Conservation (phyloP, 2,113 vertebrate genomes). For the Labrus mixtus region DNA sequence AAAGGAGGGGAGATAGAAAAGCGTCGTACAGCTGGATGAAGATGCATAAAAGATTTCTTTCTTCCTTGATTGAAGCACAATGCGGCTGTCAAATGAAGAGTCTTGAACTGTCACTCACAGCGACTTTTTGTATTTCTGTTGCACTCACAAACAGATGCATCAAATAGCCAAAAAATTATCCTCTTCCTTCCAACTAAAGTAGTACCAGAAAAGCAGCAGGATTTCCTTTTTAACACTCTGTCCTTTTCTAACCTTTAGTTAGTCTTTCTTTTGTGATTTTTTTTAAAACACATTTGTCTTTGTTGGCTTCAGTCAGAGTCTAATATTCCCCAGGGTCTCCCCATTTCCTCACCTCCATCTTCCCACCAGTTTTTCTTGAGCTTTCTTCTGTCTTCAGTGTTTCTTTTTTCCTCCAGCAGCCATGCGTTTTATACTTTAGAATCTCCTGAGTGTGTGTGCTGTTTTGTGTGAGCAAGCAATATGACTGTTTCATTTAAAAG, state of each 20-base stretch:
- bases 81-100: slow-evolving; percentile 33
- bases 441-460: neutral
- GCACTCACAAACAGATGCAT: slow-evolving; percentile 33
- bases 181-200: neutral
- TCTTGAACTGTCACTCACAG: slow-evolving; percentile 47
- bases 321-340: slow-evolving; percentile 21
- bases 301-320: slow-evolving; percentile 40
- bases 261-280: slow-evolving; percentile 37
- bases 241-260: slow-evolving; percentile 45
- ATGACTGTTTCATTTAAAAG: no score
- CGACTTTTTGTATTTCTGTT: slow-evolving; percentile 31
- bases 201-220: slow-evolving; percentile 29
- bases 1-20: slow-evolving; percentile 7
- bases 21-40: slow-evolving; percentile 13
- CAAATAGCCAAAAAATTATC: slow-evolving; percentile 45
- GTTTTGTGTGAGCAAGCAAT: neutral
- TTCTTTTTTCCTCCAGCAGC: slow-evolving; percentile 25
- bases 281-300: slow-evolving; percentile 49
- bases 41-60: slow-evolving; percentile 14
- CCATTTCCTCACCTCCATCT: slow-evolving; percentile 13
- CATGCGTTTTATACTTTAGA: neutral
- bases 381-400: slow-evolving; percentile 15
- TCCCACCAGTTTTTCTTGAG: neutral
- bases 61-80: slow-evolving; percentile 29
- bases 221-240: slow-evolving; percentile 26